phyloP scores from a whole-genome alignment of 2,888 invertebrate genomes.

The Fissipunctia ypsillon region DNA sequence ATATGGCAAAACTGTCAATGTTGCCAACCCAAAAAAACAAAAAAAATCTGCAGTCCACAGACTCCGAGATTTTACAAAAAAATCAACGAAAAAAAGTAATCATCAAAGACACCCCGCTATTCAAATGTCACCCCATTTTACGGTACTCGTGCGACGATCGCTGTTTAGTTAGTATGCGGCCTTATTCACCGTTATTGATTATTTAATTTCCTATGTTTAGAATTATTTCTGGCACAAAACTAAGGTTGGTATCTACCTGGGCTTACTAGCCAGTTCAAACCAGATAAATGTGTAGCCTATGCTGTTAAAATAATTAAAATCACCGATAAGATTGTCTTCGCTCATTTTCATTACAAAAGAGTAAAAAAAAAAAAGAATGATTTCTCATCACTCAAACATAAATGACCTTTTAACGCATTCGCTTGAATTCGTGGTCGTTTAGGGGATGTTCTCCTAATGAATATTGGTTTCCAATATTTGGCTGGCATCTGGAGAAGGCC shows the following conservation, averaged over 20 bases:
- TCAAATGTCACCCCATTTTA: conserved; percentile 37
- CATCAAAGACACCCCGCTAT: conserved; percentile 27
- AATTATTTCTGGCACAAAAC: neutral
- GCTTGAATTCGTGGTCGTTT: conserved; percentile 22
- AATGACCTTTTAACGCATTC: conserved; percentile 25
- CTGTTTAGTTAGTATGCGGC: too few species aligned
- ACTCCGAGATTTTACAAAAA: conserved; percentile 17
- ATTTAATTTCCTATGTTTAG: neutral
- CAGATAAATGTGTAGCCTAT: neutral
- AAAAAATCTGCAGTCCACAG: conserved; percentile 20
- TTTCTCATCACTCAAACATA: conserved; percentile 16
- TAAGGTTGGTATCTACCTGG: neutral
- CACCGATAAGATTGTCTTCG: too few species aligned
- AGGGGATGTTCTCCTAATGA: conserved; percentile 35
- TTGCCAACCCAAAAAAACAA: conserved; percentile 35
- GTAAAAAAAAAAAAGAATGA: neutral
- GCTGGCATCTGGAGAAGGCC: conserved; percentile 41
- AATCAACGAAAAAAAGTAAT: conserved; percentile 37
- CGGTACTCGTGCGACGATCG: neutral
- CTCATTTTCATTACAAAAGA: neutral
- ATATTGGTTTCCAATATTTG: conserved; percentile 58
- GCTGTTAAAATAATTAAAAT: neutral
- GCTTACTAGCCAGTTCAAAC: neutral
- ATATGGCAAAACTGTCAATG: conserved; percentile 34
- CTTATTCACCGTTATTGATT: too few species aligned